A percentile compares a stretch with the other conserved stretches of the same genome.
Evolutionary conservation across 2,888 invertebrate species (phyloP).

Genomic region (Drosophila ustulata): DNA sequence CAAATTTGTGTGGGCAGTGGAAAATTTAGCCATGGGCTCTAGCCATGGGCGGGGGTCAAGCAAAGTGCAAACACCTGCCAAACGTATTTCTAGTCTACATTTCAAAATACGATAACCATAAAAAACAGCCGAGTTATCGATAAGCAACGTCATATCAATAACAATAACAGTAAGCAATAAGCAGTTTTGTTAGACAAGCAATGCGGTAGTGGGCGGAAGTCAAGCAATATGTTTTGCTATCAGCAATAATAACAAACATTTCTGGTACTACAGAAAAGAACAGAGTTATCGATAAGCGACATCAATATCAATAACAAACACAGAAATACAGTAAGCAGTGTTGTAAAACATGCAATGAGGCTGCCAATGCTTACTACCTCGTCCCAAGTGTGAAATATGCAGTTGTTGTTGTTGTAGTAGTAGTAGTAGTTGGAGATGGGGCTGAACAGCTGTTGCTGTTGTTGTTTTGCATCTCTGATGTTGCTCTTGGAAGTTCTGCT

Average conservation of each 20-base stretch:
- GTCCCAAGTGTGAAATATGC: constrained; percentile 74
- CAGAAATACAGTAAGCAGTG: constrained; percentile 22
- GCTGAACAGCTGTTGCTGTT: constrained; percentile 42
- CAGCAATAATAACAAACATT: not conserved
- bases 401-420: constrained; percentile 52
- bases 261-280: not conserved
- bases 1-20: constrained; percentile 73
- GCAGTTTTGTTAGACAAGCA: not conserved
- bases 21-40: constrained; percentile 61
- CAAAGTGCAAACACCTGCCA: constrained; percentile 58
- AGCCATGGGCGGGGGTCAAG: constrained; percentile 50
- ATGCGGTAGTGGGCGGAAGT: not conserved
- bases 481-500: constrained; percentile 41
- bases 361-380: constrained; percentile 70
- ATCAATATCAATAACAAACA: constrained; percentile 10
- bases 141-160: not conserved
- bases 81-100: constrained; percentile 18
- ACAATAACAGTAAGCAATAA: not conserved
- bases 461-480: constrained; percentile 14
- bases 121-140: constrained; percentile 11
- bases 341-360: constrained; percentile 39
- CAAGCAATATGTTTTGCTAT: not conserved
- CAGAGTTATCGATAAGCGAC: constrained; percentile 14
- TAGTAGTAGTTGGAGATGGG: constrained; percentile 40
- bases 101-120: not conserved